These are phyloP conservation scores for Hydractinia symbiolongicarpus DNA, from an alignment of 30 jellyfish, hydroid and myxozoan species.

Conservation along the genomic window DNA sequence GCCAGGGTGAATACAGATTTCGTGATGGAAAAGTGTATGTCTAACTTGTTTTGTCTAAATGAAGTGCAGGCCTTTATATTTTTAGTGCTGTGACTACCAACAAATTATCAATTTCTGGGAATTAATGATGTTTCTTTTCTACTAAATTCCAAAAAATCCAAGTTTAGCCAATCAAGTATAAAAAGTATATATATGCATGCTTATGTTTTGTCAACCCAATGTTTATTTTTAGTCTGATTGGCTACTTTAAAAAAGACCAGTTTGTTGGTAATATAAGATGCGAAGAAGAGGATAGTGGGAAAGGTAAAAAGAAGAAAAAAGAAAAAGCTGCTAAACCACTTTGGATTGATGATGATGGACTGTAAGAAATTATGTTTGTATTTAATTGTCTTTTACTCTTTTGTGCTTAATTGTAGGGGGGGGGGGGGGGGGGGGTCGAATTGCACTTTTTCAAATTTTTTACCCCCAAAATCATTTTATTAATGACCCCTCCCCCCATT, in stretches of 20 bases:
- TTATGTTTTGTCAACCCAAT: background rate
- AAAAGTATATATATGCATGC: background rate
- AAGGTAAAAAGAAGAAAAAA: background rate
- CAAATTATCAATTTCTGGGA: background rate
- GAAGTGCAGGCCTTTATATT: background rate
- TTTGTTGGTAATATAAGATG: background rate
- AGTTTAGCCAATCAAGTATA: background rate
- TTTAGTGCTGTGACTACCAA: background rate
- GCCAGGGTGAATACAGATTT: constrained; percentile 23
- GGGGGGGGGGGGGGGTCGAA: background rate
- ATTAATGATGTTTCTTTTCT: background rate
- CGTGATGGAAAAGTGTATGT: constrained; percentile 14
- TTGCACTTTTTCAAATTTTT: too few species aligned
- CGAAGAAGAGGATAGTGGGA: background rate
- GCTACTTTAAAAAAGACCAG: background rate
- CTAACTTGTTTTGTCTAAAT: background rate
- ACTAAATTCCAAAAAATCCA: background rate
- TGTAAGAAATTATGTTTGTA: background rate
- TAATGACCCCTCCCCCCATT: too few species aligned
- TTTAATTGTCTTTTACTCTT: too few species aligned
- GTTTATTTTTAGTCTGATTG: background rate
- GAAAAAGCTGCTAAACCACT: constrained; percentile 9
- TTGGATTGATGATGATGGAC: background rate
- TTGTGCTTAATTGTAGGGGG: too few species aligned
- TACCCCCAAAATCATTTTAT: too few species aligned